Percentiles rank a stretch among this genome's conserved stretches.
Conservation (phyloP, 2,797 vertebrate genomes). For the Poliocrania exsul region DNA sequence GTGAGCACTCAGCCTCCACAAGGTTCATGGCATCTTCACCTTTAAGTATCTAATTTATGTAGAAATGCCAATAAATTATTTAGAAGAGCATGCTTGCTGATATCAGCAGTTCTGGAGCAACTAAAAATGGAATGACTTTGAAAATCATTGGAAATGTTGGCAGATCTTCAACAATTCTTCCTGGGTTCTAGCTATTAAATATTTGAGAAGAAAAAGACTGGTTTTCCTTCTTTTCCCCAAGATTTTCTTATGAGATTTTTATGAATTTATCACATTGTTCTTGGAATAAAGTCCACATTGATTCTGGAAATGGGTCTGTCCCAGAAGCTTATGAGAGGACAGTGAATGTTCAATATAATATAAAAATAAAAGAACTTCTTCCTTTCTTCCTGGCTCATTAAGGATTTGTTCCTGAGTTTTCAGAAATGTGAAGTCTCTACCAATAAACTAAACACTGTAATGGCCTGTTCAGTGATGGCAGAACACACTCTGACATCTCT, state of each 20-base stretch:
- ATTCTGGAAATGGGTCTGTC: not conserved
- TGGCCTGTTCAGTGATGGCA: not conserved
- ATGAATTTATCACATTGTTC: not conserved
- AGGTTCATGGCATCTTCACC: slow-evolving; percentile 63
- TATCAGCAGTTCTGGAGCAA: slow-evolving; percentile 55
- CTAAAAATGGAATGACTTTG: slow-evolving; percentile 23
- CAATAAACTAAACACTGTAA: not conserved
- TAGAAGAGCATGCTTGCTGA: slow-evolving; percentile 61
- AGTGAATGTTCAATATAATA: accelerated
- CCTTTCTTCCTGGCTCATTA: not conserved
- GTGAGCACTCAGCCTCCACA: slow-evolving; percentile 23
- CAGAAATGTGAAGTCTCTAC: not conserved
- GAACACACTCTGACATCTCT: not conserved
- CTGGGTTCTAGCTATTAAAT: not conserved
- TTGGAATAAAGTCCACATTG: not conserved
- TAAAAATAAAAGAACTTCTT: not conserved
- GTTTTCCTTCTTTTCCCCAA: not conserved
- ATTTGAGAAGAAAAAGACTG: not conserved
- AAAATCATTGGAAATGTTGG: slow-evolving; percentile 43
- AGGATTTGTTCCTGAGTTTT: not conserved
- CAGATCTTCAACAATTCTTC: slow-evolving; percentile 6
- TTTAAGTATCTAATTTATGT: slow-evolving; percentile 70
- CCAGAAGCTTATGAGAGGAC: not conserved
- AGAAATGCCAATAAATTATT: slow-evolving; percentile 69
- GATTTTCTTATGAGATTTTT: not conserved